Evolutionary conservation across 2,797 vertebrate genomes (phyloP), one percentile per base, ranked within the genome.

Genomic region (Tolypeutes matacus): DNA sequence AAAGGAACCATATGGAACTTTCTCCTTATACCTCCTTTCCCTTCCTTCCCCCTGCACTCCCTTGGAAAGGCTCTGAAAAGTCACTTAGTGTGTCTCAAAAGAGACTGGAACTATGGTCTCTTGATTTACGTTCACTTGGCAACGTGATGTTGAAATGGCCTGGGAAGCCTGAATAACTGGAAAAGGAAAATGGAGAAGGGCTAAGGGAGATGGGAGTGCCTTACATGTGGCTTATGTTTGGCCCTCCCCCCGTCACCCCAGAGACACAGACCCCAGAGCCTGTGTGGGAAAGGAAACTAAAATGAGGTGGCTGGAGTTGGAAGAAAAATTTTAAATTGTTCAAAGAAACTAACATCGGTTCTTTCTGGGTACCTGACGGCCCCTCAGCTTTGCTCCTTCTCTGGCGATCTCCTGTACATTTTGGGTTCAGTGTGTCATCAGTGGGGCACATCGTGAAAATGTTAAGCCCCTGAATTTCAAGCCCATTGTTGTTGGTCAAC

Each of bases 61-160:
- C 10, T 21, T 46, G 51, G 39, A 77, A 60, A 78, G 69, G 20
- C 49, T 72, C 70, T 39, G 56, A 72, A 42, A 18, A 49, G 65
- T n/a, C 84, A 78, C 86, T 56, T 17, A 0, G 23, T 25, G 42
- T 58, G 67, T 86, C 95, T 80, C 69, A 46, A 53, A 39, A 39
- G 64, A 82, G 87, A 65, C 77, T 0, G 23, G 64, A 58, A 72
- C 75, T 10, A 49, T 1, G 60, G 90, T 80, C 92, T 73, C 92
- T 46, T 64, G 86, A 76, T 94, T 94, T 93, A 70, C 29, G 23
- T 67, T 72, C 75, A 12, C 80, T 94, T 95, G 95, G 96, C 88
- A 94, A 62, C 7, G 0, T 0, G 91, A 49, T 36, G 58, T 18
- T 36, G 75, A 67, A 78, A 88, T 9, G 72, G 95, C 89, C 91